Evolutionary conservation across 2,888 invertebrate species (phyloP).

Genomic region (Hedychridium roseum): DNA sequence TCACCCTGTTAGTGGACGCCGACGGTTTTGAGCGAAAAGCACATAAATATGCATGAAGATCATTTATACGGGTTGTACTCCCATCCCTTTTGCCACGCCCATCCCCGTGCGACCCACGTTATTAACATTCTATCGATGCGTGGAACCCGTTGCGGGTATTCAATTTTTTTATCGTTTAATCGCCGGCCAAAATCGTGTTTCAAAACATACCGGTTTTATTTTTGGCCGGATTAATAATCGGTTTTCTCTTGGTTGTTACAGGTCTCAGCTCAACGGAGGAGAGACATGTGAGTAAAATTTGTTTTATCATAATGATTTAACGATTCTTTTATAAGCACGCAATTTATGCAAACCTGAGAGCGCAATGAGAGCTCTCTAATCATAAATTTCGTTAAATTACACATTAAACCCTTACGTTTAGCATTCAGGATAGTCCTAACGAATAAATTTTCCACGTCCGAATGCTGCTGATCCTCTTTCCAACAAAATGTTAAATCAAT

Average conservation of each 20-base stretch:
- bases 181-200: slow-evolving; percentile 17
- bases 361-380: too few species aligned
- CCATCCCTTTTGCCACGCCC: slow-evolving; percentile 9
- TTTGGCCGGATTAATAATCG: slow-evolving; percentile 22
- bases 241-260: slow-evolving; percentile 57
- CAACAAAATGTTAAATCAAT: slow-evolving; percentile 34
- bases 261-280: slow-evolving; percentile 73
- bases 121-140: slow-evolving; percentile 53
- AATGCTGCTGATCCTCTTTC: too few species aligned
- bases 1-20: slow-evolving; percentile 51
- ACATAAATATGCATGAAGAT: slow-evolving; percentile 62
- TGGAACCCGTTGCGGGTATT: slow-evolving; percentile 14
- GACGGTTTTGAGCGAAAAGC: slow-evolving; percentile 58
- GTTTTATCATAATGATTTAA: too few species aligned
- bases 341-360: too few species aligned
- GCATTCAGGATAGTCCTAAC: too few species aligned
- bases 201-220: slow-evolving; percentile 22
- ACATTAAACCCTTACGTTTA: too few species aligned
- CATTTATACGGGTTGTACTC: slow-evolving; percentile 53
- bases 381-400: too few species aligned
- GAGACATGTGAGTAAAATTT: slow-evolving; percentile 70
- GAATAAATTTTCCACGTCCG: too few species aligned
- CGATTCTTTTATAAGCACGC: too few species aligned
- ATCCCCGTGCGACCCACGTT: slow-evolving; percentile 37
- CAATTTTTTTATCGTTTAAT: slow-evolving; percentile 11